These are phyloP conservation scores for Gallinago paraguaiae DNA, from an alignment of 2,113 vertebrate genomes.

Conservation along the genomic window DNA sequence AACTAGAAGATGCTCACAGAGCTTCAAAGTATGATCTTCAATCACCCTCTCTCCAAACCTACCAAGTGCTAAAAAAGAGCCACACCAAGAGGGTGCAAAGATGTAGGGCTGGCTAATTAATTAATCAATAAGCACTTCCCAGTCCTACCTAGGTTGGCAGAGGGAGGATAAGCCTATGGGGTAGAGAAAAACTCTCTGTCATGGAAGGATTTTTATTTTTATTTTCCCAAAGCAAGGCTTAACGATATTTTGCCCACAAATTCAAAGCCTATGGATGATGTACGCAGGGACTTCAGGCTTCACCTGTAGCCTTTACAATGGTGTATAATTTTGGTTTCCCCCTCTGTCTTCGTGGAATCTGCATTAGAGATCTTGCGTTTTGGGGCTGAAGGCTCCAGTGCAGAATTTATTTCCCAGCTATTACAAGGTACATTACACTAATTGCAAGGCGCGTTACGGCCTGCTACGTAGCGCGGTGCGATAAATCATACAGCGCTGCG, in stretches of 20 bases:
- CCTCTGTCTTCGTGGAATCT: neutral
- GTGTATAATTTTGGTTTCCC: neutral
- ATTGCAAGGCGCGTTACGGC: neutral
- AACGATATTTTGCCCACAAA: neutral
- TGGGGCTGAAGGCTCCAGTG: neutral
- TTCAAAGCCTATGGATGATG: neutral
- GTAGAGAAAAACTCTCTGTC: neutral
- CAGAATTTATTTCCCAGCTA: conserved; percentile 32
- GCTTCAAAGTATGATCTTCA: neutral
- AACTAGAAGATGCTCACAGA: neutral
- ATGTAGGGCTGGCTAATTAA: neutral
- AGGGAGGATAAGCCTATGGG: neutral
- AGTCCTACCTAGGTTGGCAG: neutral
- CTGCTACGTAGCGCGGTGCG: neutral
- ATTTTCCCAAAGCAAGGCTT: neutral
- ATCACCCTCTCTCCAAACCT: neutral
- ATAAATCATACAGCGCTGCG: neutral
- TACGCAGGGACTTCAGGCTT: neutral
- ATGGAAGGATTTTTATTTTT: neutral
- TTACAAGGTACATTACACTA: conserved; percentile 32
- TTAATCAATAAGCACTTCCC: neutral
- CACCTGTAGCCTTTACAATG: neutral
- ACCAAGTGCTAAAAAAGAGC: neutral
- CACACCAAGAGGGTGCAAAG: neutral
- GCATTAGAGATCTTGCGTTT: neutral